A percentile compares a stretch with the other conserved stretches of the same genome.
These are phyloP conservation scores for Anagrus nilaparvatae DNA, from an alignment of 1,140 invertebrate genomes.

Conservation along the genomic window DNA sequence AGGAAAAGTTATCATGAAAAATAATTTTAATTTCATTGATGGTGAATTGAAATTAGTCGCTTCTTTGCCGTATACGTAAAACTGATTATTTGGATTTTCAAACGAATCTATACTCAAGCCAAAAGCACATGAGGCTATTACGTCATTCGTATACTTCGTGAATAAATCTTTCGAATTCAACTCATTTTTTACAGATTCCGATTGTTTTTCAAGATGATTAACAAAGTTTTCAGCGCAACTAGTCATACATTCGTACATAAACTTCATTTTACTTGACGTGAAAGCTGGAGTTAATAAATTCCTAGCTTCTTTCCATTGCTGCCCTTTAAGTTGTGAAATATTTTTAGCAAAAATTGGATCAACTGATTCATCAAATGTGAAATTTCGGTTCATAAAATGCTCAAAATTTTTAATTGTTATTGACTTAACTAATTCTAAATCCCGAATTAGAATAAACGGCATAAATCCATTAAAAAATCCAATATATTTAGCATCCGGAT, in stretches of 20 bases:
- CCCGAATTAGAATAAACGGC: conserved; percentile 46
- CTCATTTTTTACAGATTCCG: neutral
- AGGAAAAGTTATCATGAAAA: conserved; percentile 11
- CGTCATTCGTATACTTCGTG: conserved; percentile 32
- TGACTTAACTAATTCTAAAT: conserved; percentile 48
- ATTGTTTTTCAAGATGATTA: neutral
- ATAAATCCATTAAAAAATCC: conserved; percentile 41
- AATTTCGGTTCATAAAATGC: conserved; percentile 34
- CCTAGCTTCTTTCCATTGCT: conserved; percentile 47
- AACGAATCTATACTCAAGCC: conserved; percentile 33
- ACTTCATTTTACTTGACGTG: conserved; percentile 47
- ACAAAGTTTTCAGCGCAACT: conserved; percentile 1
- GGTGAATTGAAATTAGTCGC: conserved; percentile 19
- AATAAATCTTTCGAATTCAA: conserved; percentile 25
- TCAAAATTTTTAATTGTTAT: conserved; percentile 55
- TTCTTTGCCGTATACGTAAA: conserved; percentile 28
- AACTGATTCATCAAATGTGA: neutral
- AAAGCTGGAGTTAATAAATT: conserved; percentile 47
- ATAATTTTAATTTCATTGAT: conserved; percentile 11
- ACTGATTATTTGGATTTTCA: conserved; percentile 28
- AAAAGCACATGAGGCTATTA: conserved; percentile 34
- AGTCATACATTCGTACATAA: conserved; percentile 31
- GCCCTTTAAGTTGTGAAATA: conserved; percentile 39
- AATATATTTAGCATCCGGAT: conserved; percentile 21
- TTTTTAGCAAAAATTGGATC: conserved; percentile 27